Conservation (phyloP, 2,113 vertebrate genomes). For the Daphoenositta chrysoptera region DNA sequence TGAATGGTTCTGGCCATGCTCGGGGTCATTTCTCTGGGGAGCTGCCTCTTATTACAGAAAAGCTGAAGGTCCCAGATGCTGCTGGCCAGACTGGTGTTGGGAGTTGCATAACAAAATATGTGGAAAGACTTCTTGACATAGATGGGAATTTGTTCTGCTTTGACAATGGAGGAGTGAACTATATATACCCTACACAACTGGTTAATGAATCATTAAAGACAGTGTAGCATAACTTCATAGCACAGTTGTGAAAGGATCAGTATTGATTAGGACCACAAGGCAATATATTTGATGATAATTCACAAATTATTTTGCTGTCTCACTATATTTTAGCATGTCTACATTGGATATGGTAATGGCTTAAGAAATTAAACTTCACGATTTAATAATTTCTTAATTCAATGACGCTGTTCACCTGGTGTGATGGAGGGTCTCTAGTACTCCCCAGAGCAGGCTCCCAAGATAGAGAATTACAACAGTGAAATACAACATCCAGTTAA, state of each 20-base stretch:
- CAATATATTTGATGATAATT: too few species aligned
- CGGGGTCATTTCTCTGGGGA: neutral
- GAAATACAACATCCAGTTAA: neutral
- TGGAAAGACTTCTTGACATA: neutral
- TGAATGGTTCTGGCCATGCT: neutral
- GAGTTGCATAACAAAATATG: neutral
- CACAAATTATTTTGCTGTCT: too few species aligned
- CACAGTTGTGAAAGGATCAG: neutral
- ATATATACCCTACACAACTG: neutral
- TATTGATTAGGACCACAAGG: neutral
- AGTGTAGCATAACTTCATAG: neutral
- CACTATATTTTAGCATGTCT: neutral
- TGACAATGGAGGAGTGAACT: too few species aligned
- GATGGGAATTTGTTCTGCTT: neutral
- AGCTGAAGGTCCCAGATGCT: neutral
- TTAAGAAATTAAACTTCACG: neutral
- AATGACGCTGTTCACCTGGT: neutral
- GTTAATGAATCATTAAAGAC: neutral
- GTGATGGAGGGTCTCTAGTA: neutral
- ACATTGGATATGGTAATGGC: neutral
- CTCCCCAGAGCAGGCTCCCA: neutral
- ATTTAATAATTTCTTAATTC: neutral
- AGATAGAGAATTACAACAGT: rapidly evolving
- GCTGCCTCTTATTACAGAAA: neutral
- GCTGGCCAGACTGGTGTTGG: neutral